Evolutionary conservation across 2,113 vertebrate genomes (phyloP).

Genomic region (Cyanoderma ruficeps): DNA sequence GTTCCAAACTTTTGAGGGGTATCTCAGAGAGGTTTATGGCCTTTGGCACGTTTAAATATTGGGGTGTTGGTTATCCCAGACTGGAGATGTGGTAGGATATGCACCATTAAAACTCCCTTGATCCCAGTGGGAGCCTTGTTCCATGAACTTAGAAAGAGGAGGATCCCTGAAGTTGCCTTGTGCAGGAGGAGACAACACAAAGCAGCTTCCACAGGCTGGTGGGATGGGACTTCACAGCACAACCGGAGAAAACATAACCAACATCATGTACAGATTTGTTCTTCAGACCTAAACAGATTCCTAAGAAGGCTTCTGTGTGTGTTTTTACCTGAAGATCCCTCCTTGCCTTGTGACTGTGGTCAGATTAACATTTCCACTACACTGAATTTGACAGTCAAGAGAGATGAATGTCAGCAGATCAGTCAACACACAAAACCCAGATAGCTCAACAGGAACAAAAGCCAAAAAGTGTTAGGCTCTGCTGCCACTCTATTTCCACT

Average conservation of each 20-base stretch:
- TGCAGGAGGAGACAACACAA: not conserved
- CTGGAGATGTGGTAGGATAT: not conserved
- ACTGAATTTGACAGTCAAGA: not conserved
- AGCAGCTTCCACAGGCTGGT: not conserved
- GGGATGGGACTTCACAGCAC: not conserved
- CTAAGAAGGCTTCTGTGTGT: rapidly evolving
- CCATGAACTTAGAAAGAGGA: not conserved
- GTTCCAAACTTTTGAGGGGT: not conserved
- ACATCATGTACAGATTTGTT: not conserved
- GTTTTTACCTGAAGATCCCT: not conserved
- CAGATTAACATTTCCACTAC: not conserved
- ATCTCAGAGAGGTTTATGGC: not conserved
- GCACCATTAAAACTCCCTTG: rapidly evolving
- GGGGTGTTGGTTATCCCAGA: not conserved
- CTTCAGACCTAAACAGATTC: not conserved
- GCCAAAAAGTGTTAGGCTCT: not conserved
- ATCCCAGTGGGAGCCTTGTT: not conserved
- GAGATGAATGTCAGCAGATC: not conserved
- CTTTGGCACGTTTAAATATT: not conserved
- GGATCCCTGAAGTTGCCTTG: not conserved
- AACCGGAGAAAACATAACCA: not conserved
- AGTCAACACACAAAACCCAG: not conserved
- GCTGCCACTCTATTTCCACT: not conserved
- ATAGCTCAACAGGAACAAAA: not conserved
- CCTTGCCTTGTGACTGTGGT: not conserved